A percentile compares a stretch with the other conserved stretches of the same genome.
Conservation (phyloP, 1,140 invertebrate genomes). For the Lordiphosa collinella region DNA sequence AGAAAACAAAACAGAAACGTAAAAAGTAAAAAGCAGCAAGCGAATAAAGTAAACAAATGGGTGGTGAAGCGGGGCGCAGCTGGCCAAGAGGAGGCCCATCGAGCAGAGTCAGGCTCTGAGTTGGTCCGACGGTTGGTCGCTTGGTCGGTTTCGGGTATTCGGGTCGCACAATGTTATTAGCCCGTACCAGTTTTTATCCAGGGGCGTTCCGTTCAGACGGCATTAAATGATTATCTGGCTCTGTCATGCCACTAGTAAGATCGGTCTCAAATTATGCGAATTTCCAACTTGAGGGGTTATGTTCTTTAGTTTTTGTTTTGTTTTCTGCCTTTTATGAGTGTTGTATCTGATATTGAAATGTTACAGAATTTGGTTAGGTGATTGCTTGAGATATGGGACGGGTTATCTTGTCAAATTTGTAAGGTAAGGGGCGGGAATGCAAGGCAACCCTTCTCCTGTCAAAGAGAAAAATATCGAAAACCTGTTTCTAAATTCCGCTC, state of each 20-base stretch:
- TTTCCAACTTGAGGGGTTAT: slow-evolving; percentile 39
- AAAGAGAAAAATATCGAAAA: no score
- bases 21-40: slow-evolving; percentile 21
- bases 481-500: no score
- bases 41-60: slow-evolving; percentile 41
- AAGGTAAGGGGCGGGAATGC: neutral
- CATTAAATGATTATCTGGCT: slow-evolving; percentile 53
- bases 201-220: slow-evolving; percentile 43
- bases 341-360: slow-evolving; percentile 24
- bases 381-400: neutral
- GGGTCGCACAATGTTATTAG: slow-evolving; percentile 39
- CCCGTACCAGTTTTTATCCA: slow-evolving; percentile 31
- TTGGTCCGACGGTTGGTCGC: neutral
- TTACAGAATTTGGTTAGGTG: slow-evolving; percentile 2
- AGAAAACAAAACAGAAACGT: neutral
- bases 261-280: slow-evolving; percentile 48
- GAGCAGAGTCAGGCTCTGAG: neutral
- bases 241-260: slow-evolving; percentile 42
- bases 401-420: neutral
- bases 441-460: no score
- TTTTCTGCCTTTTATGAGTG: slow-evolving; percentile 2
- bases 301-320: slow-evolving; percentile 9
- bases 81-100: neutral
- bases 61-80: slow-evolving; percentile 20
- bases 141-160: neutral